Evolutionary conservation across 2,113 vertebrate species (phyloP), one percentile per base, ranked within the genome.

Genomic region (Melanocharis versteri): DNA sequence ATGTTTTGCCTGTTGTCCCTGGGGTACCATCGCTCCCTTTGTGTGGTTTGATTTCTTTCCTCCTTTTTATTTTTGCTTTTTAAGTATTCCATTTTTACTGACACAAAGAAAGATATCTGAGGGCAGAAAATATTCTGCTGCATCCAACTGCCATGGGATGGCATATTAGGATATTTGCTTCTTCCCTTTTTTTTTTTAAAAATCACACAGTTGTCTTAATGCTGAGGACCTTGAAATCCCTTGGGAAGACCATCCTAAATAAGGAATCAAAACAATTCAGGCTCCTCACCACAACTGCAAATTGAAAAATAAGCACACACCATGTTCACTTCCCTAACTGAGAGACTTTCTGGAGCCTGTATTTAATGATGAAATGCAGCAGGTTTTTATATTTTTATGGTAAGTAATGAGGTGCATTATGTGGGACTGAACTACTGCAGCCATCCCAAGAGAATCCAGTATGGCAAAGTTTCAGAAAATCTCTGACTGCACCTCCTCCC

Each of bases 181-280:
- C 62, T 73, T 89, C 24, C 7, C 1, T 60, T 2, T 7, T 5
- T 42, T 87, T 80, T 87, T 66, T 26, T n/a, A n/a, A n/a, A 21
- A 88, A 93, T 47, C 37, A 83, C 35, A 62, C 40, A 48, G 23
- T 87, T 94, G 30, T 83, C 82, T 90, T 90, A 60, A 51, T 70
- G 75, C 51, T 70, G 60, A 83, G 44, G 79, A 81, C 88, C 76
- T 94, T 94, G 76, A 93, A 93, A 71, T 83, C 96, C 80, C 90
- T 78, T 60, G 85, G 80, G 95, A 80, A 87, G 51, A 65, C 60
- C 44, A 72, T 78, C 47, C 90, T 57, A 94, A 95, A 90, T 31
- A 72, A 68, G 54, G 90, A 94, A 94, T 68, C 68, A 93, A 96
- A 97, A 87, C 31, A 75, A 87, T 90, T 83, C 72, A 68, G 31